phyloP scores from a whole-genome alignment of 2,888 invertebrate genomes.

The Therioaphis trifolii region DNA sequence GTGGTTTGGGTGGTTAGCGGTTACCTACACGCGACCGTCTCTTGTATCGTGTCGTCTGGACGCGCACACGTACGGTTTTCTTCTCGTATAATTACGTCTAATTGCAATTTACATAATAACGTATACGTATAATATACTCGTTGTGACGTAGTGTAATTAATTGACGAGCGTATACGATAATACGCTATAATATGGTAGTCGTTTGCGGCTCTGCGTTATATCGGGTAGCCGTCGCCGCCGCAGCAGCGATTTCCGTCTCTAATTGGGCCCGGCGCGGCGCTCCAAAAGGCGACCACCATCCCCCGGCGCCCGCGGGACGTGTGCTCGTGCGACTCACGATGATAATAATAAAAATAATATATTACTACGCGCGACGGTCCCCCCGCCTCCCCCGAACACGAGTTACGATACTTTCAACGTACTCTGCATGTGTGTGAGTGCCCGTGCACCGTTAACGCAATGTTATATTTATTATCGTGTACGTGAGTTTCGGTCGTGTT shows the following conservation, averaged over 20 bases:
- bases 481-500: neutral
- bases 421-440: too few relatives aligned
- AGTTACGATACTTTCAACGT: too few relatives aligned
- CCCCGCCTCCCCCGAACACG: too few relatives aligned
- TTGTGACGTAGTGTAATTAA: neutral
- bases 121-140: too few relatives aligned
- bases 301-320: neutral
- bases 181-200: neutral
- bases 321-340: too few relatives aligned
- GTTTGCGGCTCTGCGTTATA: neutral
- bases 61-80: too few relatives aligned
- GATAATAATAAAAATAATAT: too few relatives aligned
- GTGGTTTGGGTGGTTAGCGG: too few relatives aligned
- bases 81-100: too few relatives aligned
- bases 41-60: too few relatives aligned
- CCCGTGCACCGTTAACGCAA: neutral
- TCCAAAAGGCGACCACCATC: neutral
- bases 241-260: neutral
- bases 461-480: neutral
- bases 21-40: too few relatives aligned
- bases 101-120: too few relatives aligned
- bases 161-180: neutral
- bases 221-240: constrained; percentile 17
- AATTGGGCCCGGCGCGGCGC: constrained; percentile 28
- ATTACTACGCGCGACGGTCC: neutral